Conservation (phyloP, 2,797 vertebrate genomes). For the Oophaga sylvatica region DNA sequence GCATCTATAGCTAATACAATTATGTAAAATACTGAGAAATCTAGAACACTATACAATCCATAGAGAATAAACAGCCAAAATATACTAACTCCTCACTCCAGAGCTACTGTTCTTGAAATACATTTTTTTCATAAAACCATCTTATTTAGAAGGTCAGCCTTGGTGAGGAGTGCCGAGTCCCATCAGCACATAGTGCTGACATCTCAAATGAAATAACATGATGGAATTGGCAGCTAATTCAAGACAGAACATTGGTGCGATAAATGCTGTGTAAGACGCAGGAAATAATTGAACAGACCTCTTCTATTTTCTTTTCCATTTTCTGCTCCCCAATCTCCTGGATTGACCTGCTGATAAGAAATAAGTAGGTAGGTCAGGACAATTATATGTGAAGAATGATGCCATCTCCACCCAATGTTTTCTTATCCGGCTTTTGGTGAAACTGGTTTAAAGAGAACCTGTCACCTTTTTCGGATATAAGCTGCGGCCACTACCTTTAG, state of each 20-base stretch:
- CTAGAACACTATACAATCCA: not conserved
- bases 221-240: not conserved
- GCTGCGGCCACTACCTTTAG: no score
- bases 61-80: not conserved
- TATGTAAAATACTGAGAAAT: not conserved
- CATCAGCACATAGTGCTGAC: no score
- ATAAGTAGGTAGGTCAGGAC: conserved; percentile 4
- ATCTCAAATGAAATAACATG: not conserved
- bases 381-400: not conserved
- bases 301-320: conserved; percentile 92
- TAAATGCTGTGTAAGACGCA: not conserved
- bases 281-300: conserved; percentile 79
- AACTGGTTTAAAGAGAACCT: no score
- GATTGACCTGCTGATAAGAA: conserved; percentile 81
- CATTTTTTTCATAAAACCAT: no score
- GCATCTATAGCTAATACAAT: not conserved
- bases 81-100: not conserved
- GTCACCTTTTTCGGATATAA: no score
- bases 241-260: not conserved
- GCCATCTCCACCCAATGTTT: not conserved
- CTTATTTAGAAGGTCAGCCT: not conserved
- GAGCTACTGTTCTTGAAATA: no score
- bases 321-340: conserved; percentile 91
- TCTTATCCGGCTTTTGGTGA: not conserved
- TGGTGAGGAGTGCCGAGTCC: not conserved